These are phyloP conservation scores for Dicentrarchus labrax DNA, from an alignment of 2,113 vertebrate species.

Conservation along the genomic window DNA sequence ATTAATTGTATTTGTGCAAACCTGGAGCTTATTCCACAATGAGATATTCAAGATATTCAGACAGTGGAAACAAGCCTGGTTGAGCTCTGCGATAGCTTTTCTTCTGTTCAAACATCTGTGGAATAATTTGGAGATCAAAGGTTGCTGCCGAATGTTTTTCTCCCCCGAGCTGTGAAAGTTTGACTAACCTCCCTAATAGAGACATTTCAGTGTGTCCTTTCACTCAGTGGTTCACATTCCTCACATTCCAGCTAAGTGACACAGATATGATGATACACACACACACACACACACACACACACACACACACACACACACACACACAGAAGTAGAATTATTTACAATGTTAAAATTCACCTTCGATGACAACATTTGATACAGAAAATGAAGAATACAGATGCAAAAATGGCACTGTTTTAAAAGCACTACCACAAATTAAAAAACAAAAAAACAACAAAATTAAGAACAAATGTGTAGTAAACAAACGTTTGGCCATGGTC, in stretches of 20 bases:
- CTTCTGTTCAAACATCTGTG: conserved; percentile 40
- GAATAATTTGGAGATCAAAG: conserved; percentile 56
- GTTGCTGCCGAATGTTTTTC: conserved; percentile 59
- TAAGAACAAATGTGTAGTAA: background rate
- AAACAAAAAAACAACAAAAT: background rate
- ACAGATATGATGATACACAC: conserved; percentile 49
- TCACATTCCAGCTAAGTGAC: conserved; percentile 67
- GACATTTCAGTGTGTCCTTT: conserved; percentile 59
- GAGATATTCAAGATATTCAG: background rate
- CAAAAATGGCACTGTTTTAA: background rate
- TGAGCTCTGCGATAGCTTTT: background rate
- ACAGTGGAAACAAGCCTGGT: conserved; percentile 9
- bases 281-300: conserved; percentile 14
- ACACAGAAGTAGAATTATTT: background rate
- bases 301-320: too few relatives aligned
- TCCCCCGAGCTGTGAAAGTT: conserved; percentile 54
- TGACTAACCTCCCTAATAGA: conserved; percentile 46
- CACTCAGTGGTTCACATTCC: conserved; percentile 58
- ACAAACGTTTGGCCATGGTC: background rate
- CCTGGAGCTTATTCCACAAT: background rate
- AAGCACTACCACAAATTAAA: background rate
- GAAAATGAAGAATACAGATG: background rate
- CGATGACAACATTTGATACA: background rate
- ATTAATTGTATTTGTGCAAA: background rate
- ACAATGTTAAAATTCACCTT: conserved; percentile 7